Evolutionary conservation across 92 coral and sea anemone species (phyloP).

Genomic region (Umimayanthus chanpuru): DNA sequence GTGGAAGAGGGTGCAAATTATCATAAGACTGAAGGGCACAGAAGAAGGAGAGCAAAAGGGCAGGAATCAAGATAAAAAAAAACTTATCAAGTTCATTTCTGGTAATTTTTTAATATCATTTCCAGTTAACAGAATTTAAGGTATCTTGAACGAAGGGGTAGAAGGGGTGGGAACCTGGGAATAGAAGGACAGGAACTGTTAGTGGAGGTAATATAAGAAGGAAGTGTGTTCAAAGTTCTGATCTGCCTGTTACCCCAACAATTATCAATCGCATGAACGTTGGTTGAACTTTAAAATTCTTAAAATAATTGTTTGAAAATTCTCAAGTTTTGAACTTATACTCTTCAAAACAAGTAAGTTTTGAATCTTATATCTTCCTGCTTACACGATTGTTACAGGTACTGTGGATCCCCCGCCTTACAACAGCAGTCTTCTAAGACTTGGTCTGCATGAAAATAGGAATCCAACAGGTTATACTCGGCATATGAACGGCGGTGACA

Average conservation of each 20-base stretch:
- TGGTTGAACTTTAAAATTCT: too few relatives aligned
- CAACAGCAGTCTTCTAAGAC: slow-evolving; percentile 65
- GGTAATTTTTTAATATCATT: background rate
- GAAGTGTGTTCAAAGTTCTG: too few relatives aligned
- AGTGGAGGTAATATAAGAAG: too few relatives aligned
- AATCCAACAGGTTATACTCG: slow-evolving; percentile 43
- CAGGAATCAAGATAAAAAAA: background rate
- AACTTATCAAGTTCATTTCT: background rate
- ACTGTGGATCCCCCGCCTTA: slow-evolving; percentile 78
- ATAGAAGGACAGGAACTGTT: background rate
- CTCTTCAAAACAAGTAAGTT: too few relatives aligned
- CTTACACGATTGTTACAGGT: slow-evolving; percentile 33
- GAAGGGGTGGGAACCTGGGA: background rate
- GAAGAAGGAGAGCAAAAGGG: background rate
- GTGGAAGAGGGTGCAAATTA: too few relatives aligned
- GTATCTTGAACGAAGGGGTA: background rate
- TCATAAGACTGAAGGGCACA: background rate
- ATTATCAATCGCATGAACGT: background rate
- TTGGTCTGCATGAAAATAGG: slow-evolving; percentile 45
- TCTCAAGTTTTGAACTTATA: background rate
- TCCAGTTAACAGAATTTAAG: background rate
- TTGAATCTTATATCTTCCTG: background rate
- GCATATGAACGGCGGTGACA: slow-evolving; percentile 58
- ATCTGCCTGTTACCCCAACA: too few relatives aligned
- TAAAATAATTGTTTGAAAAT: background rate